phyloP scores from a whole-genome alignment of 2,888 invertebrate genomes.

The Drosophila merina region DNA sequence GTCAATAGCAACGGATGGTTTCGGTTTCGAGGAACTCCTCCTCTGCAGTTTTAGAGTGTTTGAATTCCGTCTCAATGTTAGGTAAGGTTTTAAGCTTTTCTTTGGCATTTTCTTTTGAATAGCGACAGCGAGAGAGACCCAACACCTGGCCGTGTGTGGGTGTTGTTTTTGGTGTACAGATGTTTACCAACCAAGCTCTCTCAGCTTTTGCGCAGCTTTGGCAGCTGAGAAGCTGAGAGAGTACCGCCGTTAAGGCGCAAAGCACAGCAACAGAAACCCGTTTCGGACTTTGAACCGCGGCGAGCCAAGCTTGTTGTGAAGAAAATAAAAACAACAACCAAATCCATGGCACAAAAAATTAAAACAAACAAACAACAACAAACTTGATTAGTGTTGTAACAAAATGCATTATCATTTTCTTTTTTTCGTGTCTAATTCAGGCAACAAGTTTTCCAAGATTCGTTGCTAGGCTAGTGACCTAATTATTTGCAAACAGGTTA shows the following conservation, averaged over 20 bases:
- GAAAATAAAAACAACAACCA: slow-evolving; percentile 48
- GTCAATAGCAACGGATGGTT: slow-evolving; percentile 22
- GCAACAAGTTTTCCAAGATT: slow-evolving; percentile 55
- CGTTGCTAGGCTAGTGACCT: slow-evolving; percentile 30
- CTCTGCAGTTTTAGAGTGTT: slow-evolving; percentile 10
- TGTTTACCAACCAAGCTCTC: slow-evolving; percentile 55
- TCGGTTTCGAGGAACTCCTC: slow-evolving; percentile 8
- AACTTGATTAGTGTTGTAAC: slow-evolving; percentile 55
- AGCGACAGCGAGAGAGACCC: slow-evolving; percentile 24
- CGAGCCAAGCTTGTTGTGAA: slow-evolving; percentile 51
- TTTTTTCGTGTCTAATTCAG: slow-evolving; percentile 43
- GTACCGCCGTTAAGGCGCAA: slow-evolving; percentile 28
- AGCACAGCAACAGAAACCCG: slow-evolving; percentile 18
- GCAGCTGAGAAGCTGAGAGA: slow-evolving; percentile 14
- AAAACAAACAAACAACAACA: slow-evolving; percentile 50
- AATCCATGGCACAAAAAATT: slow-evolving; percentile 18
- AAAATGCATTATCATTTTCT: slow-evolving; percentile 44
- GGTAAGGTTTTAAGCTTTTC: slow-evolving; percentile 18
- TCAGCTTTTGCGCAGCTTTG: slow-evolving; percentile 40
- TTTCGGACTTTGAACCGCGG: slow-evolving; percentile 71
- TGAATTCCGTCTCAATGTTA: slow-evolving; percentile 12
- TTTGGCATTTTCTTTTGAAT: slow-evolving; percentile 15
- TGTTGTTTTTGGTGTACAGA: slow-evolving; percentile 44
- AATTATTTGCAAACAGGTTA: slow-evolving; percentile 43
- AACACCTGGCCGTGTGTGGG: slow-evolving; percentile 42